Conservation (phyloP, 2,888 invertebrate genomes). For the Amphipoea lucens region DNA sequence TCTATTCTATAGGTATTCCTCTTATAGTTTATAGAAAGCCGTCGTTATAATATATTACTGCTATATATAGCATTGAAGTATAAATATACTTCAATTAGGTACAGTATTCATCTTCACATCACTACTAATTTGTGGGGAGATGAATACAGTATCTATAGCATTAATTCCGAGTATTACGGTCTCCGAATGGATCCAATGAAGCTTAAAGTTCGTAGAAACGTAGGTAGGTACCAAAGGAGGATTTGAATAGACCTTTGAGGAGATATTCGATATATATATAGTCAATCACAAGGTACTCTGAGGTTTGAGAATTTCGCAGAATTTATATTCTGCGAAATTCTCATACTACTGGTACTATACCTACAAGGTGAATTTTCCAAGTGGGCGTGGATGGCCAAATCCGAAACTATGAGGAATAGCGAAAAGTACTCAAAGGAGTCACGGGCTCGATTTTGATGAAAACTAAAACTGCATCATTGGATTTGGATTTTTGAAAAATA, state of each 20-base stretch:
- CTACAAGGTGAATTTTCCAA: too few relatives aligned
- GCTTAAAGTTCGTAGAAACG: constrained; percentile 18
- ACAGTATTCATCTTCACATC: neutral
- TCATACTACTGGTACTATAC: too few relatives aligned
- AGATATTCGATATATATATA: constrained; percentile 21
- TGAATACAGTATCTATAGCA: neutral
- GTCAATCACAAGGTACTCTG: constrained; percentile 6
- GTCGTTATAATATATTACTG: neutral
- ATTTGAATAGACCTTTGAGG: constrained; percentile 32
- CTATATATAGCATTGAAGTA: too few relatives aligned
- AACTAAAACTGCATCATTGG: too few relatives aligned
- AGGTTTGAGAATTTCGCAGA: constrained; percentile 14
- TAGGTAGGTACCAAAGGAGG: neutral
- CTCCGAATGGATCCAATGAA: constrained; percentile 11
- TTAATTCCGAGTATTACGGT: constrained; percentile 13
- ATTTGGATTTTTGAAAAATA: too few relatives aligned
- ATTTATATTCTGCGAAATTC: too few relatives aligned
- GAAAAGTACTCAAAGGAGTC: too few relatives aligned
- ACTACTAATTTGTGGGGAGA: constrained; percentile 2
- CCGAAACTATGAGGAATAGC: too few relatives aligned
- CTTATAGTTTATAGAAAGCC: neutral
- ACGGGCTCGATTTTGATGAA: too few relatives aligned
- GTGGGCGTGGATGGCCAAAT: too few relatives aligned
- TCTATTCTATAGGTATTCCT: neutral
- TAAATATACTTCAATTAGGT: neutral